Conservation (phyloP, 2,888 invertebrate species). For the Rhogogaster chlorosoma region DNA sequence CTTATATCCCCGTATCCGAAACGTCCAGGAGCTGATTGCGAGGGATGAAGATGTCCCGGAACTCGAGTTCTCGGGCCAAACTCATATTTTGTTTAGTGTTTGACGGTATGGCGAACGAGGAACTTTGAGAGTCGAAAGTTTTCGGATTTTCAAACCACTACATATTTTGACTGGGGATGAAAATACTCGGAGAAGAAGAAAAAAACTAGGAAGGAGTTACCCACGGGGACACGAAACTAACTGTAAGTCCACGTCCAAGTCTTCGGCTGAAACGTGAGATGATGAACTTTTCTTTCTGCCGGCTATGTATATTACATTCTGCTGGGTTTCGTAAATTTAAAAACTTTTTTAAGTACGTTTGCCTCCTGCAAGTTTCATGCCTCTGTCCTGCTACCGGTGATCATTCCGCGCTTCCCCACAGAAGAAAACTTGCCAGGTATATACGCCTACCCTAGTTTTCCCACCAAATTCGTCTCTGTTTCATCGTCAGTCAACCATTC, state of each 20-base stretch:
- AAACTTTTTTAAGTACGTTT: conserved; percentile 74
- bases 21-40: neutral
- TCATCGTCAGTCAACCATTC: conserved; percentile 41
- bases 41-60: neutral
- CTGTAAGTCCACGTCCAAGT: neutral
- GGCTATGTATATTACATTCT: conserved; percentile 57
- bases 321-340: conserved; percentile 75
- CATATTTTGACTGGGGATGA: neutral
- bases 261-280: neutral
- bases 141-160: neutral
- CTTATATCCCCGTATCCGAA: neutral
- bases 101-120: neutral
- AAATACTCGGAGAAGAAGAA: neutral
- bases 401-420: neutral
- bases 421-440: neutral
- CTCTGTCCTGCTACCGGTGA: too few relatives aligned
- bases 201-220: neutral
- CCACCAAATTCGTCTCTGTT: conserved; percentile 19
- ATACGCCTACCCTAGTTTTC: neutral
- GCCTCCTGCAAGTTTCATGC: conserved; percentile 35
- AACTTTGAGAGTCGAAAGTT: neutral
- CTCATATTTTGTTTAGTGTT: neutral
- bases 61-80: neutral
- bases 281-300: neutral
- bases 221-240: too few relatives aligned